Evolutionary conservation across 1,140 invertebrate genomes (phyloP), one percentile per base, ranked within the genome.

Genomic region (Trichoplusia ni): DNA sequence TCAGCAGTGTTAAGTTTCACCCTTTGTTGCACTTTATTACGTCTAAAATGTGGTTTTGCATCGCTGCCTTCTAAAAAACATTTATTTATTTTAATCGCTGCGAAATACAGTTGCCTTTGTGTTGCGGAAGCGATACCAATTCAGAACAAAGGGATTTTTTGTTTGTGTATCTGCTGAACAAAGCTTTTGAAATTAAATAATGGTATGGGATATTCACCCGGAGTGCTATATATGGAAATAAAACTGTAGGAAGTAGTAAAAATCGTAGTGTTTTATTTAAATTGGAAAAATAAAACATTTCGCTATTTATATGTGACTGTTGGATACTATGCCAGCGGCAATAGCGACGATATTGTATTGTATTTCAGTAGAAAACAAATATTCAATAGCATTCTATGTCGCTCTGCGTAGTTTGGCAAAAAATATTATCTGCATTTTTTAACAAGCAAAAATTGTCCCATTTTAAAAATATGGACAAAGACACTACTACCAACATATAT

Each of bases 61-160:
- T 16, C 11, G 46, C 8, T 29, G 25, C 46, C 23, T 49, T 49
- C 46, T 49, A 29, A 14, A 31, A 27, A 31, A 31, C 46, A 18
- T n/a, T 49, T 49, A 49, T 49, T 49, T 49, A 31, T 49, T 49
- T 49, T 49, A 49, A 49, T 49, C 25, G 46, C 46, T 49, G 25
- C 46, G 11, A 7, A 42, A 42, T 42, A 4, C 8, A 31, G 25
- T 49, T 14, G 13, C 35, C 13, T 40, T 56, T 56, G 51, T 56
- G 23, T 38, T 5, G 2, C 9, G 25, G 18, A 4, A 40, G 37
- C 18, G 44, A 25, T 47, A 47, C 8, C 11, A 13, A 14, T 47
- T 29, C 13, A 4, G 27, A 31, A 18, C 46, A 49, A 31, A 49
- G 11, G 46, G 21, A 9, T 7, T 49, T 49, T 31, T 47, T 42